These are phyloP conservation scores for Xanthia icteritia DNA, from an alignment of 2,888 invertebrate species.

Conservation along the genomic window DNA sequence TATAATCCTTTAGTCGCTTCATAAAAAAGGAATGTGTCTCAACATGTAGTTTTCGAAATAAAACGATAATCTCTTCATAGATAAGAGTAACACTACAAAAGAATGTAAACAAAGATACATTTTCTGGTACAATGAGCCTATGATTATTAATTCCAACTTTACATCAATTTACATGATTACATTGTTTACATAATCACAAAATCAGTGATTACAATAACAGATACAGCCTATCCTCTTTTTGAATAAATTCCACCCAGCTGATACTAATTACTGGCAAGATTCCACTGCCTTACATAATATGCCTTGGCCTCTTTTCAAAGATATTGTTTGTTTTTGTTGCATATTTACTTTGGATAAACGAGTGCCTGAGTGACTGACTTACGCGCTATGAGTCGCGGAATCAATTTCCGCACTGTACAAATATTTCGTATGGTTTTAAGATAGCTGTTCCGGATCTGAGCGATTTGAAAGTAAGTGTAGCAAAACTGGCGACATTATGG, in stretches of 20 bases:
- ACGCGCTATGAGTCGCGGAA: not conserved
- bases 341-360: conserved; percentile 27
- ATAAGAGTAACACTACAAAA: conserved; percentile 41
- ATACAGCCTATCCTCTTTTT: conserved; percentile 31
- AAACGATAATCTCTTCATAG: conserved; percentile 57
- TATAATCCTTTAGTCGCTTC: conserved; percentile 29
- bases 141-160: conserved; percentile 28
- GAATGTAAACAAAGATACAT: conserved; percentile 24
- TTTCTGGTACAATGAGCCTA: conserved; percentile 23
- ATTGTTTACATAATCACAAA: conserved; percentile 39
- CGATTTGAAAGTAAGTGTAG: not conserved
- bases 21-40: conserved; percentile 45
- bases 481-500: not conserved
- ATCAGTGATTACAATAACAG: conserved; percentile 50
- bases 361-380: conserved; percentile 5
- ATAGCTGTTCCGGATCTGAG: not conserved
- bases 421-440: not conserved
- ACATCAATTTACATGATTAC: conserved; percentile 39
- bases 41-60: conserved; percentile 22
- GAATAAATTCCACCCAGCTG: conserved; percentile 45
- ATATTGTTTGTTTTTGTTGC: conserved; percentile 42
- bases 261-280: conserved; percentile 51
- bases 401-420: not conserved
- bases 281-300: conserved; percentile 37
- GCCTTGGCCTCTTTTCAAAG: conserved; percentile 56